Conservation (phyloP, 2,888 invertebrate species). For the Tuta absoluta region DNA sequence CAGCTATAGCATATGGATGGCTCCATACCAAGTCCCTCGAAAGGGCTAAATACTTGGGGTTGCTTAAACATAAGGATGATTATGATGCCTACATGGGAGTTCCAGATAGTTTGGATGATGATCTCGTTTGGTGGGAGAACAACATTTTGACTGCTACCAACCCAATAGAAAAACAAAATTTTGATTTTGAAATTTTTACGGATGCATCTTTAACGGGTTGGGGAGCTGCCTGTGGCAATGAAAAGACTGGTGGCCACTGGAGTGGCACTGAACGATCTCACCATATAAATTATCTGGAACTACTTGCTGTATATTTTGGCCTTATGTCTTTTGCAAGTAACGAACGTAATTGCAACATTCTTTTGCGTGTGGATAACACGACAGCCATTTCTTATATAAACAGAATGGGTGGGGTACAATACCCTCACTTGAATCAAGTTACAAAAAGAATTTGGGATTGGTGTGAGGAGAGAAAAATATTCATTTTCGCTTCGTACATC, state of each 20-base stretch:
- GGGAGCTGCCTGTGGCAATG: neutral
- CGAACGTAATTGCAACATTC: slow-evolving; percentile 2
- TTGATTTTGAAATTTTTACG: slow-evolving; percentile 6
- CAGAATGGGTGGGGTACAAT: too few relatives aligned
- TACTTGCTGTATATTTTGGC: slow-evolving; percentile 23
- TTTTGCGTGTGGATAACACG: slow-evolving; percentile 26
- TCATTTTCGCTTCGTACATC: slow-evolving; percentile 26
- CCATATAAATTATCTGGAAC: slow-evolving; percentile 28
- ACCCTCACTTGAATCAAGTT: slow-evolving; percentile 10
- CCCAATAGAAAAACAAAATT: neutral
- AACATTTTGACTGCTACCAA: neutral
- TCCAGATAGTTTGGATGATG: neutral
- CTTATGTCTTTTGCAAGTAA: slow-evolving; percentile 22
- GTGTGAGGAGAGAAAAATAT: slow-evolving; percentile 25
- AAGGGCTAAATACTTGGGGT: slow-evolving; percentile 8
- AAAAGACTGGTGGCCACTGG: slow-evolving; percentile 21
- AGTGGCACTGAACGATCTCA: neutral
- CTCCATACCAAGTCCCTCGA: slow-evolving; percentile 15
- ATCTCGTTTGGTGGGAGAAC: slow-evolving; percentile 12
- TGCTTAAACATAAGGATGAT: slow-evolving; percentile 1
- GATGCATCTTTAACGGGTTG: slow-evolving; percentile 17
- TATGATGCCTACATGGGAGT: slow-evolving; percentile 2
- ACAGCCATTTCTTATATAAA: too few relatives aligned
- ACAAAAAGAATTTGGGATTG: slow-evolving; percentile 22
- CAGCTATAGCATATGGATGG: slow-evolving; percentile 21